phyloP scores from a whole-genome alignment of 2,797 vertebrate genomes.

The Malurus splendens region DNA sequence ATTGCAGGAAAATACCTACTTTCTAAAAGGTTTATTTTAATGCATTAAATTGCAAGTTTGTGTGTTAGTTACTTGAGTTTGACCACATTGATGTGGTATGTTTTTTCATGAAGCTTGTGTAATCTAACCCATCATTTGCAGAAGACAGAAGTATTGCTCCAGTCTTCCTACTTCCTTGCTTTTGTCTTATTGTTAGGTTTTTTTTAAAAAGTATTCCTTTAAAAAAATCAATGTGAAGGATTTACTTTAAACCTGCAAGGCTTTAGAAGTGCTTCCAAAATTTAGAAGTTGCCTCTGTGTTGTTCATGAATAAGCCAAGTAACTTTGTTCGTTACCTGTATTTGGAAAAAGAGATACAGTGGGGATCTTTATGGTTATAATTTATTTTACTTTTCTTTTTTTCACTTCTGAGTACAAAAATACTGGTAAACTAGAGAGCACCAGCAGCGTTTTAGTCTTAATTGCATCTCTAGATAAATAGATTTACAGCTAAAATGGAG shows the following conservation, averaged over 20 bases:
- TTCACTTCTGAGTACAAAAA: neutral
- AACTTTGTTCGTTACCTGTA: neutral
- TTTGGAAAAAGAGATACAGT: neutral
- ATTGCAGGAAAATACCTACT: neutral
- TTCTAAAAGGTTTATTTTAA: neutral
- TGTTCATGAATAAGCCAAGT: neutral
- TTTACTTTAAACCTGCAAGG: neutral
- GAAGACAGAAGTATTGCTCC: neutral
- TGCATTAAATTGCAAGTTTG: neutral
- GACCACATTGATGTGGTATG: neutral
- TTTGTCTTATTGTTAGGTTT: neutral
- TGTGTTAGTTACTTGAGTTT: neutral
- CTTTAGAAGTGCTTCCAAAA: neutral
- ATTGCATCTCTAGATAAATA: neutral
- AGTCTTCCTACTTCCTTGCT: neutral
- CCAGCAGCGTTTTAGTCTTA: neutral
- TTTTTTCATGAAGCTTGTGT: neutral
- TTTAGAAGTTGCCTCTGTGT: neutral
- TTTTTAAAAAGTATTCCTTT: neutral
- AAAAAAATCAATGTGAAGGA: neutral
- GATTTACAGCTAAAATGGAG: neutral
- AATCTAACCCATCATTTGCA: neutral
- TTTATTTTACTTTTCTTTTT: neutral
- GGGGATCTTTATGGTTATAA: neutral
- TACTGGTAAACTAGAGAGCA: neutral